Percentiles rank a stretch among this genome's conserved stretches.
Evolutionary conservation across 2,797 vertebrate genomes (phyloP).

Genomic region (Chaenodraco wilsoni): DNA sequence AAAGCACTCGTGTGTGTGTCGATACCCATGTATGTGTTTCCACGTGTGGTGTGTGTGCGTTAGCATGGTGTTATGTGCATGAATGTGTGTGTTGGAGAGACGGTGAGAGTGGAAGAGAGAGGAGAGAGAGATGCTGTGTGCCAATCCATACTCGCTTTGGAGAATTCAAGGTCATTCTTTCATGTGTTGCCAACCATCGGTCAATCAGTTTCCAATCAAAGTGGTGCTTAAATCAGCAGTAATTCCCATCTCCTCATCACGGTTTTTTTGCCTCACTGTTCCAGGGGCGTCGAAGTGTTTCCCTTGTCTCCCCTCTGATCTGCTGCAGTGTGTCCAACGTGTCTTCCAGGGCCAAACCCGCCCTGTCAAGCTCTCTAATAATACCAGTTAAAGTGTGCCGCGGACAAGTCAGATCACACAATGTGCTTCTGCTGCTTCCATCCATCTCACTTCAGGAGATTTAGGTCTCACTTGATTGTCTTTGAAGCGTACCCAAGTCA

Average conservation of each 20-base stretch:
- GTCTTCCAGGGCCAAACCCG: constrained; percentile 57
- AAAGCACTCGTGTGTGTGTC: constrained; percentile 50
- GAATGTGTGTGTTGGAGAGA: constrained; percentile 33
- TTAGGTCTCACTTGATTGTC: constrained; percentile 51
- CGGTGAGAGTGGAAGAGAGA: constrained; percentile 41
- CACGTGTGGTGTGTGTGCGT: constrained; percentile 11
- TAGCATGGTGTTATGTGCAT: neutral
- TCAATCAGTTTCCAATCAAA: constrained; percentile 85
- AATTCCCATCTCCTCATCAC: constrained; percentile 78
- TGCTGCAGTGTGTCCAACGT: constrained; percentile 62
- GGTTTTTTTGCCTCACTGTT: constrained; percentile 58
- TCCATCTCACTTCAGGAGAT: constrained; percentile 57
- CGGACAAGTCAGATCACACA: constrained; percentile 69
- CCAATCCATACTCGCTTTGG: constrained; percentile 79
- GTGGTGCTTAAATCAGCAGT: constrained; percentile 82
- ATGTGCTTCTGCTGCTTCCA: constrained; percentile 48
- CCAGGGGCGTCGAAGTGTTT: constrained; percentile 60
- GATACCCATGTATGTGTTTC: constrained; percentile 45
- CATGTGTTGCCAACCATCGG: constrained; percentile 84
- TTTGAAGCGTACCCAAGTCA: constrained; percentile 46
- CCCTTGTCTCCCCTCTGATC: constrained; percentile 65
- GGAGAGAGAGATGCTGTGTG: constrained; percentile 55
- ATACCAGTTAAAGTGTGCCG: constrained; percentile 54
- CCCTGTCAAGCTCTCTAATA: constrained; percentile 65
- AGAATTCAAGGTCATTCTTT: constrained; percentile 85